phyloP scores from a whole-genome alignment of 2,888 invertebrate genomes.

The Nemoura dubitans region DNA sequence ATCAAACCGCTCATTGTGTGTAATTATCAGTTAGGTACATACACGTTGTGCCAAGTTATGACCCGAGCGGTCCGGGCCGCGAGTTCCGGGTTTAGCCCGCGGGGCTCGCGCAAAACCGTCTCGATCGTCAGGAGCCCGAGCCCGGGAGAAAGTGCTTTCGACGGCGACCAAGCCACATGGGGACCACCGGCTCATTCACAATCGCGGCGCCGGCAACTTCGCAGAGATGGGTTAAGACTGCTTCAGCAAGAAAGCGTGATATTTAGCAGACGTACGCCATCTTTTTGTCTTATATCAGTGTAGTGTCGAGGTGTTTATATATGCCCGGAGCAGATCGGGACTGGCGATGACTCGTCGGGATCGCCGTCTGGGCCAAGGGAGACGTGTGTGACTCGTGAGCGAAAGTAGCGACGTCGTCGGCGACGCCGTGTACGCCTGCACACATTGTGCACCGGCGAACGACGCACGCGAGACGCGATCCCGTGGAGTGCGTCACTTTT shows the following conservation, averaged over 20 bases:
- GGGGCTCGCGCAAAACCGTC: background rate
- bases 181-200: slow-evolving; percentile 1
- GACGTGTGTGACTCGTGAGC: background rate
- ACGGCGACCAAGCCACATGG: background rate
- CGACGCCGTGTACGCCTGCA: no score
- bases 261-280: background rate
- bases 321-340: background rate
- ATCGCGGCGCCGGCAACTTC: background rate
- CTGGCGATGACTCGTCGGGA: background rate
- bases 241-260: background rate
- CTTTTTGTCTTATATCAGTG: background rate
- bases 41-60: background rate
- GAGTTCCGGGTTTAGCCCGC: background rate
- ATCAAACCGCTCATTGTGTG: background rate
- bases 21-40: background rate
- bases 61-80: background rate
- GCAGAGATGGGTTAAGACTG: background rate
- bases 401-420: background rate
- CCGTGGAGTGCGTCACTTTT: background rate
- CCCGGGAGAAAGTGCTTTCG: background rate
- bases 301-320: no score
- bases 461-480: background rate
- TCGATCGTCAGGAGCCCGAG: background rate
- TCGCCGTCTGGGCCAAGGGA: background rate
- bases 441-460: no score